These are phyloP conservation scores for Hippocampus barbouri DNA, from an alignment of 2,113 vertebrate species.

Conservation along the genomic window DNA sequence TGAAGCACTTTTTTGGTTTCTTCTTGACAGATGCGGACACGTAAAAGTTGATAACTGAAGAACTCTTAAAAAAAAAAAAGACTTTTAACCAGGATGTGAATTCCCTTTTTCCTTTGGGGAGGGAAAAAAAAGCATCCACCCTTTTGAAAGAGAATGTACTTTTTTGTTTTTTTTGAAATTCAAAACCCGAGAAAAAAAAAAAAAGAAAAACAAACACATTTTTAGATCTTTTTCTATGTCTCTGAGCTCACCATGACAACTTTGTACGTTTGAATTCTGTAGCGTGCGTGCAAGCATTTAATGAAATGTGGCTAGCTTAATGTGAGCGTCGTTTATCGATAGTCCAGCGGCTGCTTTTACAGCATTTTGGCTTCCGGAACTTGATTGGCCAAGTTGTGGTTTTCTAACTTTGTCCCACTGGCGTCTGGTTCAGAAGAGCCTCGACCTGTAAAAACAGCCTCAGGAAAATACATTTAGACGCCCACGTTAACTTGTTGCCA, in stretches of 20 bases:
- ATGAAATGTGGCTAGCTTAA: background rate
- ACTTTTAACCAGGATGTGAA: background rate
- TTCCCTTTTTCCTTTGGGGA: background rate
- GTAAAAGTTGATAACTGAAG: background rate
- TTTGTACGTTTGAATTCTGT: background rate
- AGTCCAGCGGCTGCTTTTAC: background rate
- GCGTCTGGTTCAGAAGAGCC: background rate
- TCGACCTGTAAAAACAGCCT: background rate
- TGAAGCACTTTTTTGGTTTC: background rate
- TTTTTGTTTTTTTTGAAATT: background rate
- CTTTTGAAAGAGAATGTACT: conserved; percentile 1
- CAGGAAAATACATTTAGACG: background rate
- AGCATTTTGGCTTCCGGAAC: background rate
- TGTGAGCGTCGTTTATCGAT: background rate
- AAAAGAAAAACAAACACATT: background rate
- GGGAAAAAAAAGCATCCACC: no score
- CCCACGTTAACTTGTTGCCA: background rate
- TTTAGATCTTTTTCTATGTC: background rate
- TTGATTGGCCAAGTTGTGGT: background rate
- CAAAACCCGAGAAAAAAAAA: background rate
- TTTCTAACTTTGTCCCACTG: background rate
- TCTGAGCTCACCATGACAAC: background rate
- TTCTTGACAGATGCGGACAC: background rate
- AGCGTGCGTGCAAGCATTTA: background rate
- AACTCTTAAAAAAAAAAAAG: background rate